Conservation (phyloP, 2,797 vertebrate genomes). For the Podarcis lilfordi region DNA sequence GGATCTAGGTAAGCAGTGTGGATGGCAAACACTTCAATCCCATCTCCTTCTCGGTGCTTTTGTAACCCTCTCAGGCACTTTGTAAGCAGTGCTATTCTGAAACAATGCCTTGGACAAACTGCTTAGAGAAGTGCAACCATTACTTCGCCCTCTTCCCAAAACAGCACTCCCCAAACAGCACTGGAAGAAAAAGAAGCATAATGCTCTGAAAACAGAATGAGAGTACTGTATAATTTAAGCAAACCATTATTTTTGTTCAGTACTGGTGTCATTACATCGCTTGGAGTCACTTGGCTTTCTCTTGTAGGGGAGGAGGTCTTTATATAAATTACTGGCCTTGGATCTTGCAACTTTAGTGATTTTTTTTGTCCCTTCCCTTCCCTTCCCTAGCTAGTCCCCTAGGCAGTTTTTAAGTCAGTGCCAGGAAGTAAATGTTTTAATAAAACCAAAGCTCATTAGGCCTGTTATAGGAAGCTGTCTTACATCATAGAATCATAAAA, state of each 20-base stretch:
- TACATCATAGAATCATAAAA: too few species aligned
- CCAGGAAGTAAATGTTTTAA: neutral
- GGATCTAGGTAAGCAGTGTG: too few species aligned
- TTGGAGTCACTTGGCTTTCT: neutral
- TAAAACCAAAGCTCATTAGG: neutral
- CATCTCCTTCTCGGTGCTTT: neutral
- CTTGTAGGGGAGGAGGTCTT: neutral
- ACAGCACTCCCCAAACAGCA: neutral
- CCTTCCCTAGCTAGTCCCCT: neutral
- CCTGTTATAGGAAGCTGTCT: neutral
- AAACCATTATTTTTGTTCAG: neutral
- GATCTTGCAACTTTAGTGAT: accelerated
- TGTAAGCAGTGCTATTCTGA: accelerated
- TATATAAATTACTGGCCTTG: accelerated
- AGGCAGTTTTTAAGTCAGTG: neutral
- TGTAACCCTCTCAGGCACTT: neutral
- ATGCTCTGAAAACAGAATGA: too few species aligned
- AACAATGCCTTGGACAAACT: accelerated
- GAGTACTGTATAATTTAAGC: too few species aligned
- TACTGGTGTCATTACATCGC: neutral
- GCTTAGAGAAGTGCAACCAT: neutral
- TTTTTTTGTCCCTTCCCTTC: neutral
- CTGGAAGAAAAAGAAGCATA: too few species aligned
- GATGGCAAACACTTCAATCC: neutral
- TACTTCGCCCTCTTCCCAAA: accelerated